These are phyloP conservation scores for Notocelia uddmanniana DNA, from an alignment of 2,888 invertebrate species.

Conservation along the genomic window DNA sequence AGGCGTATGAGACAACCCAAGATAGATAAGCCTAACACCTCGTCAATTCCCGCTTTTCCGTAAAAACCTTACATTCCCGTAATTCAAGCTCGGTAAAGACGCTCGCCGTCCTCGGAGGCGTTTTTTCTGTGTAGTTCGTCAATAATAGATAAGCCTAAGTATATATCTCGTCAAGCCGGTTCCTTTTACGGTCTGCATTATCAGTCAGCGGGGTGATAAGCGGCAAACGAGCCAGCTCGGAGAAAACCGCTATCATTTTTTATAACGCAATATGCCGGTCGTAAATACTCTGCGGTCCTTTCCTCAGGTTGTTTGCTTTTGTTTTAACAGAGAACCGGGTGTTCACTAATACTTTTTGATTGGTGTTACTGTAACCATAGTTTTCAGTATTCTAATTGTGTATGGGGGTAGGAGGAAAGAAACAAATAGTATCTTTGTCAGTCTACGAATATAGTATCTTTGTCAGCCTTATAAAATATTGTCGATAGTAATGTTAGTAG, in stretches of 20 bases:
- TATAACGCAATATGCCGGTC: constrained; percentile 74
- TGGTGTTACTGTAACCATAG: constrained; percentile 44
- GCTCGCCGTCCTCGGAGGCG: constrained; percentile 20
- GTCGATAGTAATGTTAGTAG: no score
- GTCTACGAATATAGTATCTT: no score
- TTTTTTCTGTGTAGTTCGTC: constrained; percentile 53
- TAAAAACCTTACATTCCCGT: constrained; percentile 4
- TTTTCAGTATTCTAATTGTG: not conserved
- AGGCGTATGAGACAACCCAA: not conserved
- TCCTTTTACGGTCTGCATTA: constrained; percentile 68
- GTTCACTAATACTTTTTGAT: constrained; percentile 55
- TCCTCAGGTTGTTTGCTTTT: constrained; percentile 64
- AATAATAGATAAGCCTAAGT: constrained; percentile 68
- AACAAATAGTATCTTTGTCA: no score
- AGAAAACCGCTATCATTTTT: constrained; percentile 74
- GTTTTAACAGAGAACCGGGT: constrained; percentile 55
- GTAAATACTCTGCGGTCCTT: constrained; percentile 65
- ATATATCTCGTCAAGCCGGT: constrained; percentile 66
- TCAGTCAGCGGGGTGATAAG: constrained; percentile 69
- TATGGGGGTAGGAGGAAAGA: no score
- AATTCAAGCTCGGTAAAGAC: constrained; percentile 13
- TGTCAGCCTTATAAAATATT: no score
- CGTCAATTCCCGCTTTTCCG: not conserved
- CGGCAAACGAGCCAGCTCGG: constrained; percentile 68
- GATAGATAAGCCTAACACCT: constrained; percentile 4